Evolutionary conservation across 1,140 invertebrate species (phyloP), one percentile per base, ranked within the genome.

Genomic region (Tyrophagus putrescentiae): DNA sequence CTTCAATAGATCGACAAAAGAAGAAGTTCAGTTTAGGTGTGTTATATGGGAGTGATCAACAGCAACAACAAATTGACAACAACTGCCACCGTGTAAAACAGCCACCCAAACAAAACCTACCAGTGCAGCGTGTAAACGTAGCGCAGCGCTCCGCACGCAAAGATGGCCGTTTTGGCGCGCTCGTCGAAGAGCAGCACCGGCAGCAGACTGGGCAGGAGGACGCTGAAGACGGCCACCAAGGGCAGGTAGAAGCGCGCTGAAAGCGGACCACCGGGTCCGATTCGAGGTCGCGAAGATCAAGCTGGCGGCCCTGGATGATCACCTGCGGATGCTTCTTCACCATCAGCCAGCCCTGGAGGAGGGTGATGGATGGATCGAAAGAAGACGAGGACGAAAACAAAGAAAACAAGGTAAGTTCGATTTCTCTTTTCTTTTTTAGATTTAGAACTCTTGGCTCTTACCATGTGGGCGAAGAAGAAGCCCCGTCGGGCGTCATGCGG

Each of bases 391-490:
- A n/a, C n/a, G n/a, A n/a, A n/a, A n/a, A n/a, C n/a, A n/a, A n/a
- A n/a, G n/a, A n/a, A n/a, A n/a, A n/a, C n/a, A n/a, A n/a, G n/a
- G n/a, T n/a, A n/a, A n/a, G n/a, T n/a, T n/a, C n/a, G n/a, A n/a
- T n/a, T n/a, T n/a, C n/a, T n/a, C n/a, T n/a, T n/a, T n/a, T n/a
- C n/a, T n/a, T n/a, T n/a, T n/a, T n/a, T n/a, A n/a, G n/a, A n/a
- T n/a, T n/a, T n/a, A n/a, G n/a, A 96, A 73, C 36, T 39, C 13
- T 21, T 48, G 23, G 1, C 45, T 25, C 45, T 25, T 7, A 48
- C 93, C 57, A 96, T 79, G 69, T 97, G 93, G 0, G 92, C 79
- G 72, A 96, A 97, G 77, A 98, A 97, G 73, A 97, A 93, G 2
- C 92, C 93, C 16, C 92, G 77, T 6, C 79, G 88, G 2, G 89